These are phyloP conservation scores for Platanista minor DNA, from an alignment of 2,113 vertebrate genomes.

Conservation along the genomic window DNA sequence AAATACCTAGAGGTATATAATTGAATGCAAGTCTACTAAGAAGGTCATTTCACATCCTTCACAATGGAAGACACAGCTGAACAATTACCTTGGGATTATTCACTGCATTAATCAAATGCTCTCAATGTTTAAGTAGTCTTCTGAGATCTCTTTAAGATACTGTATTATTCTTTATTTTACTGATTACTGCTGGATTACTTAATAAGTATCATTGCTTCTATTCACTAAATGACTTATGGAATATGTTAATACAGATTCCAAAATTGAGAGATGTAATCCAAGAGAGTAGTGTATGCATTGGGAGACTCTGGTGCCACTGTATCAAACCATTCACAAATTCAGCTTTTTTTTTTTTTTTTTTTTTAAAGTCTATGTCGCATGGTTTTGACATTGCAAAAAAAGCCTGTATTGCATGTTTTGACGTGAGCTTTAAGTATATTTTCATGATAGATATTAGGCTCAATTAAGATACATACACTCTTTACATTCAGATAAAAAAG, in stretches of 20 bases:
- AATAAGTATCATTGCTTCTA: not conserved
- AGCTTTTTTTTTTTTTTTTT: not conserved
- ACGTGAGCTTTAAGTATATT: not conserved
- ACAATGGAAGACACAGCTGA: not conserved
- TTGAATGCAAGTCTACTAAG: not conserved
- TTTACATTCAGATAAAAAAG: not conserved
- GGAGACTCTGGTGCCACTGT: not conserved
- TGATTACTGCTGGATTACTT: not conserved
- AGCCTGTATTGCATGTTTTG: not conserved
- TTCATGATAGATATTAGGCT: not conserved
- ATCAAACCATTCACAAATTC: not conserved
- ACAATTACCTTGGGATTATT: not conserved
- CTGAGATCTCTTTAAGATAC: not conserved
- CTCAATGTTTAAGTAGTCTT: not conserved
- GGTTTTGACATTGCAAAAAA: not conserved
- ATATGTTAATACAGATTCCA: not conserved
- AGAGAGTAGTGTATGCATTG: not conserved
- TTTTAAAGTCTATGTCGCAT: not conserved
- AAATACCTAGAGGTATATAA: not conserved
- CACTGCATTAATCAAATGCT: not conserved
- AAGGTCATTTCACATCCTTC: not conserved
- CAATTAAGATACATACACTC: not conserved
- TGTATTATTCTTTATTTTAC: not conserved
- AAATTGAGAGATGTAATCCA: not conserved
- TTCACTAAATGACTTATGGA: not conserved